These are phyloP conservation scores for Proisotoma minuta DNA, from an alignment of 2,888 invertebrate genomes.

Conservation along the genomic window DNA sequence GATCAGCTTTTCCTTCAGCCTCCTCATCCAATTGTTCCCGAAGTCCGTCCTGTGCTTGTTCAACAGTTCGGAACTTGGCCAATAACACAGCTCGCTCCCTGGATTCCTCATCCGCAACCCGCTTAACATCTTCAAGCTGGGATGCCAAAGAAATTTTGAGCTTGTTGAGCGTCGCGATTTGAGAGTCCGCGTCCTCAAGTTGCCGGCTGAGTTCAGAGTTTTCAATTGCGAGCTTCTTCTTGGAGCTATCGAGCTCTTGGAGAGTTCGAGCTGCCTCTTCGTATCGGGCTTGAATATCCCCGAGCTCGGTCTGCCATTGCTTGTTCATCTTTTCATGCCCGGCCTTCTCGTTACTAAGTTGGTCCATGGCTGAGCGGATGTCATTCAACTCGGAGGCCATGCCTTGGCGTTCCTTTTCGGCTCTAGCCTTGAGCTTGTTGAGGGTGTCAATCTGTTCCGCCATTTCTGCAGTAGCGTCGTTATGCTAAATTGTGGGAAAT, in stretches of 20 bases:
- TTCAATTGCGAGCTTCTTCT: slow-evolving; percentile 96
- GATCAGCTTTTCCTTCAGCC: slow-evolving; percentile 96
- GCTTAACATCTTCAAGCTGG: slow-evolving; percentile 89
- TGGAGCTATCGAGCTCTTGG: slow-evolving; percentile 93
- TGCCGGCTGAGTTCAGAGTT: slow-evolving; percentile 94
- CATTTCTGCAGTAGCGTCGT: slow-evolving; percentile 98
- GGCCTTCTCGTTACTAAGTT: slow-evolving; percentile 97
- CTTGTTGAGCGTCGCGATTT: slow-evolving; percentile 93
- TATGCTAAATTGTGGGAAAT: no score
- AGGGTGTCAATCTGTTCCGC: slow-evolving; percentile 99
- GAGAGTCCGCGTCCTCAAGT: slow-evolving; percentile 97
- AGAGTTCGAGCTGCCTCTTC: slow-evolving; percentile 96
- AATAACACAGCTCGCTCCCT: slow-evolving; percentile 88
- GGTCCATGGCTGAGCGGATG: slow-evolving; percentile 92
- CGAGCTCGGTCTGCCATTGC: slow-evolving; percentile 90
- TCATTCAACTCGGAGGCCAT: slow-evolving; percentile 98
- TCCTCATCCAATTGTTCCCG: slow-evolving; percentile 99
- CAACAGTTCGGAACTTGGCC: slow-evolving; percentile 97
- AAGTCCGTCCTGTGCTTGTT: slow-evolving; percentile 97
- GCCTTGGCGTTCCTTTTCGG: slow-evolving; percentile 98
- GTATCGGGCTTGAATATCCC: slow-evolving; percentile 90
- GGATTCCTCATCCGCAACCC: slow-evolving; percentile 92
- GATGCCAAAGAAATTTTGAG: slow-evolving; percentile 92
- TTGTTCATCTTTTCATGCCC: slow-evolving; percentile 83
- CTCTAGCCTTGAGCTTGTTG: slow-evolving; percentile 93